phyloP scores from a whole-genome alignment of 2,797 vertebrate species.

The Poeciliopsis turneri region DNA sequence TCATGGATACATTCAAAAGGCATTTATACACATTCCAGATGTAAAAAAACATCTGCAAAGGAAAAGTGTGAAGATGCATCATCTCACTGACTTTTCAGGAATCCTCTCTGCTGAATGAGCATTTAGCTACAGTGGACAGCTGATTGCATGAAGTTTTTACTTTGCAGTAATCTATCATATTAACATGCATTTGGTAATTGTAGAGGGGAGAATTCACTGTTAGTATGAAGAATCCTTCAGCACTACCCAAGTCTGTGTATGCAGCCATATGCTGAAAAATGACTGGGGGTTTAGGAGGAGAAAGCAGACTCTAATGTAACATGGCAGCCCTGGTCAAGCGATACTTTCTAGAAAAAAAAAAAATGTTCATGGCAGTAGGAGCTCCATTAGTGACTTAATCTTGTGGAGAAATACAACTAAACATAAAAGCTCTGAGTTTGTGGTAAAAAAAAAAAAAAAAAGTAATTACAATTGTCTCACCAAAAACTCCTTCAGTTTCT shows the following conservation, averaged over 20 bases:
- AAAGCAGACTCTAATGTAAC: neutral
- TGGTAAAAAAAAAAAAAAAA: neutral
- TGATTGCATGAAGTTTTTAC: neutral
- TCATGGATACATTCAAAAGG: neutral
- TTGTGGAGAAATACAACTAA: neutral
- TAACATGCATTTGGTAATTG: neutral
- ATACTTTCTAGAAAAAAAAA: neutral
- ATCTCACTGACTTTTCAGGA: neutral
- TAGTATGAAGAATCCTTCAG: neutral
- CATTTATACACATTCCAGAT: neutral
- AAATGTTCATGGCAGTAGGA: neutral
- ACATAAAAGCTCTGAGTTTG: neutral
- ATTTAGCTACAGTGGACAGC: neutral
- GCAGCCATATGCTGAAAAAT: neutral
- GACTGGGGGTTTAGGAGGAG: neutral
- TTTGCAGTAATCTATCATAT: neutral
- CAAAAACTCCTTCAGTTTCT: neutral
- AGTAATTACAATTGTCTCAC: neutral
- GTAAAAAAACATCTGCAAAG: neutral
- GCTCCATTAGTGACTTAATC: neutral
- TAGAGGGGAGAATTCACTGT: neutral
- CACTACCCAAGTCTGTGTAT: neutral
- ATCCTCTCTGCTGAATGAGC: neutral
- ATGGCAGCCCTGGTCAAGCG: neutral
- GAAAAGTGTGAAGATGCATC: neutral